Conservation (phyloP, 2,113 vertebrate species). For the Malaclemys terrapin region DNA sequence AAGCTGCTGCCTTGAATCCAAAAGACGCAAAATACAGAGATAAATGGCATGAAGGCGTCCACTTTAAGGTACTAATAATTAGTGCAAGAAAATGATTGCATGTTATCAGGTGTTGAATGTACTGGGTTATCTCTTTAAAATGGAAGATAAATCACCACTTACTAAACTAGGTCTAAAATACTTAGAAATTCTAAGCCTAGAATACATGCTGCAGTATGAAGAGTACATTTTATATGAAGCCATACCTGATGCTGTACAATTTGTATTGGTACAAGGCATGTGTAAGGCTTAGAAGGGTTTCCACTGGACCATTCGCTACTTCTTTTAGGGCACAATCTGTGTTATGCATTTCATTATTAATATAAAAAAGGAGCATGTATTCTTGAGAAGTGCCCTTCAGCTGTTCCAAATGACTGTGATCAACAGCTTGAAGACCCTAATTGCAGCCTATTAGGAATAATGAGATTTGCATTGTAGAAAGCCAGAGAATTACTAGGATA, state of each 20-base stretch:
- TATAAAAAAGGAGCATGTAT: conserved; percentile 67
- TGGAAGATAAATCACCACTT: conserved; percentile 35
- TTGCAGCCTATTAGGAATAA: conserved; percentile 88
- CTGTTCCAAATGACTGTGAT: conserved; percentile 58
- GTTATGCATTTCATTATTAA: conserved; percentile 62
- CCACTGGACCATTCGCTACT: conserved; percentile 1
- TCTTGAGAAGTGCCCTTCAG: conserved; percentile 50
- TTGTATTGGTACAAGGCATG: conserved; percentile 13
- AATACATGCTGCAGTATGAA: fast-evolving
- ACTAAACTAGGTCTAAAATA: conserved; percentile 36
- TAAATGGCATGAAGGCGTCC: neutral
- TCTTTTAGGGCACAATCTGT: conserved; percentile 47
- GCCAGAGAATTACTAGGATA: conserved; percentile 74
- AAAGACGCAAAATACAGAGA: neutral
- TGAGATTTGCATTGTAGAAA: conserved; percentile 83
- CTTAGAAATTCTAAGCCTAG: conserved; percentile 17
- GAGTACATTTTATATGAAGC: neutral
- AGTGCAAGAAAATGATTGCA: conserved; percentile 9
- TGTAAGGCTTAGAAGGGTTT: conserved; percentile 33
- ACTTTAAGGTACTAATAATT: conserved; percentile 29
- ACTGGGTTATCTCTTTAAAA: conserved; percentile 42
- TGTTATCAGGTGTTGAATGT: conserved; percentile 35
- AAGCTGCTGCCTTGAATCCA: neutral
- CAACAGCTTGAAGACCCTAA: conserved; percentile 83
- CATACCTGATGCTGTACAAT: neutral